Conservation (phyloP, 2,113 vertebrate genomes). For the Nyctereutes procyonoides region DNA sequence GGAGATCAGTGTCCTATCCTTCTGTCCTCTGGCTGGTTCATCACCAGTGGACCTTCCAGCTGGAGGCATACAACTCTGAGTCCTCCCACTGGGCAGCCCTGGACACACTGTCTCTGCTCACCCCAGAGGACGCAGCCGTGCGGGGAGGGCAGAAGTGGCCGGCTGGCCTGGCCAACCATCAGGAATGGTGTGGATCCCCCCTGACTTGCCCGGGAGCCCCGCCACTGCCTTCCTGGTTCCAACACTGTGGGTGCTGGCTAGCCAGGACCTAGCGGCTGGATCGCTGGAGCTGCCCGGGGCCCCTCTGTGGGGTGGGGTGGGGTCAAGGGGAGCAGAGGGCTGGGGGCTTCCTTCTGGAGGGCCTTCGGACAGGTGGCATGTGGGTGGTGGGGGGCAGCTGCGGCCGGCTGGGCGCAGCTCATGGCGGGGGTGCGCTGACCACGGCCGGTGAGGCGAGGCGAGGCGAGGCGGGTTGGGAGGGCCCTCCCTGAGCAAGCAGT, state of each 20-base stretch:
- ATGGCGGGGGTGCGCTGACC: accelerated
- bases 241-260: accelerated
- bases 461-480: neutral
- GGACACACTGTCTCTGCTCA: neutral
- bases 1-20: accelerated
- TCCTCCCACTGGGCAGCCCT: too few species aligned
- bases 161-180: neutral
- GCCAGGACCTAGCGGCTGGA: neutral
- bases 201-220: neutral
- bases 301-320: neutral
- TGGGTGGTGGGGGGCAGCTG: neutral
- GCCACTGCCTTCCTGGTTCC: accelerated
- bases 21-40: neutral
- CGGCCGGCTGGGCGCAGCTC: neutral
- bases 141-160: accelerated
- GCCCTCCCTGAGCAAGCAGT: neutral
- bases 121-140: neutral
- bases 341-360: neutral
- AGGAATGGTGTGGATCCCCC: too few species aligned
- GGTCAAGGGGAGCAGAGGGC: neutral
- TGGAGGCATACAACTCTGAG: neutral
- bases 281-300: accelerated
- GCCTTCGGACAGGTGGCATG: neutral
- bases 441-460: accelerated
- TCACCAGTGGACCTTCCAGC: neutral